Base-by-base conservation (phyloP, 2,888 invertebrate genomes). In the Hemaris fuciformis region DNA sequence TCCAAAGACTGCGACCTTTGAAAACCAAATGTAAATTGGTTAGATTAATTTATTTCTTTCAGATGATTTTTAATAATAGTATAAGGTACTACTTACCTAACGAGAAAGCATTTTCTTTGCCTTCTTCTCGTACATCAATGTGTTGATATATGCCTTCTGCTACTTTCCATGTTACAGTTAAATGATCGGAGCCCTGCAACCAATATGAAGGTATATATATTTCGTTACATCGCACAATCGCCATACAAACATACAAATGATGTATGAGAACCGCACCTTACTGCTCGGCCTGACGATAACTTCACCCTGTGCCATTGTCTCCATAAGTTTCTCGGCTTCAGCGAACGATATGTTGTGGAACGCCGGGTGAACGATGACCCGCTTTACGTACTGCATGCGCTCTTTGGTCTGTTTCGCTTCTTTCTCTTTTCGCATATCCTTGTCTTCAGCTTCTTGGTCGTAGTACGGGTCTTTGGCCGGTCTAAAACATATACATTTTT, bases 151-250 rank as follows among this genome's bases (percentile, higher is more conserved):
- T 96, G 23, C 96, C 96, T 57, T 99, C 97, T 0, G 97, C 95
- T 1, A 99, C 98, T 88, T 99, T 99, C 99, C 99, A 99, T 0
- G 99, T 99, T 1, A 99, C 98, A 0, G 99, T 99, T 67, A 99
- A 89, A 87, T 99, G 99, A 85, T 99, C 98, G 0, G 96, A 95
- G 45, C 98, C 99, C 94, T 92, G 72, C 1, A 78, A 81, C 13
- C 66, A 72, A 15, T 10, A 18, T 18, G 0, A 1, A 8, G n/a
- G 3, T n/a, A 38, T 8, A 3, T 38, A 38, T 34, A 13, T 34
- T 45, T 22, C 22, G 10, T 13, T 22, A 8, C 13, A 22, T n/a
- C n/a, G n/a, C 2, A 13, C 4, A 2, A 13, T 13, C 3, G 18
- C 0, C 23, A 45, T 22, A 22, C 45, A 3, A 22, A 23, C 18